These are phyloP conservation scores for Callipepla californica DNA, from an alignment of 2,113 vertebrate genomes.

Conservation along the genomic window DNA sequence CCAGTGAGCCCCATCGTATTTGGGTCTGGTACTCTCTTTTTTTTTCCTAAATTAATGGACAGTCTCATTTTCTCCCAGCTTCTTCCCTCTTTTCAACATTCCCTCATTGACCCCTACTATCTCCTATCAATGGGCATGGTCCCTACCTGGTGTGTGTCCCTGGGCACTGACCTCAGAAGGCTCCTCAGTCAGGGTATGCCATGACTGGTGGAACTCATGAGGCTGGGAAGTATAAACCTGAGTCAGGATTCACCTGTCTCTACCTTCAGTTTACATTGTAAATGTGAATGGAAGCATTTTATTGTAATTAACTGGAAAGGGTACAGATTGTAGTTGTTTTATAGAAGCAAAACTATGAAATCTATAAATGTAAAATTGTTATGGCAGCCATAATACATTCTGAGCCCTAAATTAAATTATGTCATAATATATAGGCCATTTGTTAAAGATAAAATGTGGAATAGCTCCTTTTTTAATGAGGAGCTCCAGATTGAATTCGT, in stretches of 20 bases:
- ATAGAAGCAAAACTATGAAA: conserved; percentile 69
- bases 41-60: neutral
- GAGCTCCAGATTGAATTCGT: neutral
- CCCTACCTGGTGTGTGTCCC: neutral
- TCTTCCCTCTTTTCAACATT: neutral
- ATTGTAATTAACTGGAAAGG: conserved; percentile 61
- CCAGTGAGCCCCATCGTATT: neutral
- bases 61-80: neutral
- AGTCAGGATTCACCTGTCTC: conserved; percentile 2
- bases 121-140: neutral
- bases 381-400: conserved; percentile 7
- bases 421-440: conserved; percentile 61
- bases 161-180: neutral
- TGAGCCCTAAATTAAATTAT: conserved; percentile 65
- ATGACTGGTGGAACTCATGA: neutral
- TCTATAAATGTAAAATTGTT: conserved; percentile 68
- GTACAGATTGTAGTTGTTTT: conserved; percentile 62
- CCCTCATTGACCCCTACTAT: neutral
- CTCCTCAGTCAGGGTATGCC: neutral
- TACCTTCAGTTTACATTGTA: conserved; percentile 38
- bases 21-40: neutral
- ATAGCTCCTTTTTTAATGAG: conserved; percentile 3
- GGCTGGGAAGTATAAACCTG: neutral
- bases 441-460: conserved; percentile 49
- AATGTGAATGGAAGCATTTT: conserved; percentile 59